Conservation (phyloP, 2,888 invertebrate species). For the Coremacera marginata region DNA sequence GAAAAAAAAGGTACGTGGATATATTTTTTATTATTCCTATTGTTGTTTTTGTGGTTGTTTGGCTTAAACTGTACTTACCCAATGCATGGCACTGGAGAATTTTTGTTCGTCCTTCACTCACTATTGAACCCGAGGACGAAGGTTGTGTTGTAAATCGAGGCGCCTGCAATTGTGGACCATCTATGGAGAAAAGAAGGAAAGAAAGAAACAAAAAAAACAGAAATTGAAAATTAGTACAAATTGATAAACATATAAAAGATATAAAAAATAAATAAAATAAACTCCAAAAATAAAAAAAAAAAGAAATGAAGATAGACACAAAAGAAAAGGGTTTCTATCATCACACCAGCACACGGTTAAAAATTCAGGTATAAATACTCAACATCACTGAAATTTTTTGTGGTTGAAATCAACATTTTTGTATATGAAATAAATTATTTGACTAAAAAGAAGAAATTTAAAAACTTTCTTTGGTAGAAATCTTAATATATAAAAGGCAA, state of each 20-base stretch:
- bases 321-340: not conserved
- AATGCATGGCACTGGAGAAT: slow-evolving; percentile 92
- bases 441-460: too few relatives aligned
- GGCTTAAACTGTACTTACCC: slow-evolving; percentile 75
- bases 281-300: not conserved
- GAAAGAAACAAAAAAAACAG: not conserved
- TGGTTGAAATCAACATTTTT: too few relatives aligned
- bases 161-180: slow-evolving; percentile 74
- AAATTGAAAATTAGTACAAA: not conserved
- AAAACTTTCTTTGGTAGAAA: too few relatives aligned
- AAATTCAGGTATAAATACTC: too few relatives aligned
- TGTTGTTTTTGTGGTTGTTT: not conserved
- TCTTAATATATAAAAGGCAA: too few relatives aligned
- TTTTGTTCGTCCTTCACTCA: slow-evolving; percentile 89
- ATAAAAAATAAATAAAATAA: not conserved
- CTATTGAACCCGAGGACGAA: slow-evolving; percentile 86
- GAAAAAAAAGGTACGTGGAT: not conserved
- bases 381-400: too few relatives aligned
- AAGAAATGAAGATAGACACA: not conserved
- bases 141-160: slow-evolving; percentile 90
- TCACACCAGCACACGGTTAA: not conserved
- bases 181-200: slow-evolving; percentile 50
- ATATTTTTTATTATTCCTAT: not conserved
- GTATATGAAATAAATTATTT: too few relatives aligned
- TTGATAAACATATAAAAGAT: not conserved